A percentile compares a stretch with the other conserved stretches of the same genome.
These are phyloP conservation scores for Dryomyza anilis DNA, from an alignment of 2,888 invertebrate species.

Conservation along the genomic window DNA sequence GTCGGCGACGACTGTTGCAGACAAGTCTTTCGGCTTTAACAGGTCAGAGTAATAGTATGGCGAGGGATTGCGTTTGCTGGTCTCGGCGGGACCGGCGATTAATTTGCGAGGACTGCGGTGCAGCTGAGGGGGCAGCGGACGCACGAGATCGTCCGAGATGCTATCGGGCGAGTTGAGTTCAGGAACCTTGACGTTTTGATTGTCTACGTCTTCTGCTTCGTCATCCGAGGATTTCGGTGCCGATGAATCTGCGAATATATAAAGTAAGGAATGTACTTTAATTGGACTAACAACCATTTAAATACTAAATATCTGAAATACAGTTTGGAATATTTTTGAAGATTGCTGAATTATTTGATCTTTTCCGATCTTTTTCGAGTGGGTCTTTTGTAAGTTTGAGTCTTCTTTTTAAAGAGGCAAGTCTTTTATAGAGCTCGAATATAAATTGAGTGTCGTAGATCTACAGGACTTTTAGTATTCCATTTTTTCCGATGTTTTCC, in stretches of 20 bases:
- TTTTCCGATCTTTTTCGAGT: too few relatives aligned
- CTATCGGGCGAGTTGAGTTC: slow-evolving; percentile 75
- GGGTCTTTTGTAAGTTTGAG: not conserved
- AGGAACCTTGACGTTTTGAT: slow-evolving; percentile 63
- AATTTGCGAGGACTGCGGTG: slow-evolving; percentile 59
- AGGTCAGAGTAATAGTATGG: slow-evolving; percentile 85
- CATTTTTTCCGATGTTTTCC: too few relatives aligned
- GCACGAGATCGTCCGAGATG: slow-evolving; percentile 65
- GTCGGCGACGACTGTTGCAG: slow-evolving; percentile 29
- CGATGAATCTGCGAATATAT: slow-evolving; percentile 60
- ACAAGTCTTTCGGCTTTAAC: slow-evolving; percentile 62
- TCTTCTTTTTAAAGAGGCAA: too few relatives aligned
- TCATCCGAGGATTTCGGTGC: slow-evolving; percentile 66
- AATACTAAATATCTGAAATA: too few relatives aligned
- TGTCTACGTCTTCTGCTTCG: slow-evolving; percentile 59
- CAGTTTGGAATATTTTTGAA: too few relatives aligned
- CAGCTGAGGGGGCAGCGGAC: slow-evolving; percentile 59
- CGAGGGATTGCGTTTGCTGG: slow-evolving; percentile 72
- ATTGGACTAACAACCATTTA: too few relatives aligned
- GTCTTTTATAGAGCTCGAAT: too few relatives aligned
- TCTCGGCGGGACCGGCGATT: slow-evolving; percentile 49
- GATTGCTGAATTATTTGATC: too few relatives aligned
- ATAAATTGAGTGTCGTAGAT: too few relatives aligned
- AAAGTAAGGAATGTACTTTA: too few relatives aligned
- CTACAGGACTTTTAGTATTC: too few relatives aligned